Base-by-base conservation (phyloP, 2,113 vertebrate genomes). In the Sapajus apella region DNA sequence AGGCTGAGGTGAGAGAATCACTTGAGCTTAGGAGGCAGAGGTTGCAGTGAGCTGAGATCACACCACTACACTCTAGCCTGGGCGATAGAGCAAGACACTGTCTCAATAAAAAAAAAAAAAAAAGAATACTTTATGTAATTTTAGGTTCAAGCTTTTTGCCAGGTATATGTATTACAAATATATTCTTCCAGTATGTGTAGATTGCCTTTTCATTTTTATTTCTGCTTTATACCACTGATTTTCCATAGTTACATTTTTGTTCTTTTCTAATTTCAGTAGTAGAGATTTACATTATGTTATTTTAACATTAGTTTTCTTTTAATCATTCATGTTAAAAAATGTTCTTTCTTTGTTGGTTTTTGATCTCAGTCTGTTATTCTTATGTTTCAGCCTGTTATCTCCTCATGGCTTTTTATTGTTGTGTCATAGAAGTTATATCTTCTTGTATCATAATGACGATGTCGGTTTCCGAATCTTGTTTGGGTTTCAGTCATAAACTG, bases 401-500 rank as follows among this genome's bases (percentile, higher is more conserved):
- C 76, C 68, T 92, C 21, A 35, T 79, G 50, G 35, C 32, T 91
- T 88, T 89, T 77, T 73, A 82, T 47, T 85, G 20, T 88, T 89
- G 85, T 96, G 92, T 80, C 8, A 21, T 40, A 80, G 43, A 76
- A 80, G 5, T 87, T 70, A 32, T 66, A 56, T 85, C 37, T 94
- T 86, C 79, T 75, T 68, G 21, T 73, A 56, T 79, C 73, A 23
- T 68, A 79, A 91, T 30, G 27, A 81, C 25, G 87, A 45, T 75
- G 37, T 43, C 66, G 66, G 3, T 89, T 93, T 95, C 68, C 66
- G 77, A 72, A 80, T 72, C 37, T 95, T 17, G 16, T 95, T 95
- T 96, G 88, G 8, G 20, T 92, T 90, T 91, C 52, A 95, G 30
- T 56, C 55, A n/a, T 55, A 93, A 93, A 86, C 73, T 91, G 12